phyloP scores from a whole-genome alignment of 2,797 vertebrate genomes.

The Uromys caudimaculatus region DNA sequence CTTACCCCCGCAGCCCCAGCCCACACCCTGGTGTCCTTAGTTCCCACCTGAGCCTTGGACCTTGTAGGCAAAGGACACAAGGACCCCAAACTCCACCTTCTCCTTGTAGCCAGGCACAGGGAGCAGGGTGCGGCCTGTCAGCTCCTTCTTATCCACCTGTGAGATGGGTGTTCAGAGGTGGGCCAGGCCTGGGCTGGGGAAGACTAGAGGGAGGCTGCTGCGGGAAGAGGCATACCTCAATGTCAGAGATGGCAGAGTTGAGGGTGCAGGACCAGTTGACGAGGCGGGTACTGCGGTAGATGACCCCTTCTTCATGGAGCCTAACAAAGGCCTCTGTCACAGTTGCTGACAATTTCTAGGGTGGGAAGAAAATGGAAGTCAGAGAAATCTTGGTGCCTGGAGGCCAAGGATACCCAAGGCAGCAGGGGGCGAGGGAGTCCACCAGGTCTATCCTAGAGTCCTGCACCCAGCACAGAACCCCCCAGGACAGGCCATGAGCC shows the following conservation, averaged over 20 bases:
- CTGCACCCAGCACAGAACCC: background rate
- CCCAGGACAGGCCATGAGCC: background rate
- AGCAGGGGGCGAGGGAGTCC: background rate
- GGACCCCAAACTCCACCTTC: slow-evolving; percentile 95
- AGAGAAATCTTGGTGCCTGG: background rate
- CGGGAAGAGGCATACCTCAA: slow-evolving; percentile 86
- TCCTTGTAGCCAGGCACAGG: slow-evolving; percentile 95
- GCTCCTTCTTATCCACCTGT: slow-evolving; percentile 96
- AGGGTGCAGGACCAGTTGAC: slow-evolving; percentile 97
- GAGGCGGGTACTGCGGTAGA: slow-evolving; percentile 95
- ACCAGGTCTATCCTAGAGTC: background rate
- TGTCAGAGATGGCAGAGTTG: slow-evolving; percentile 97
- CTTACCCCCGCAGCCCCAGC: background rate
- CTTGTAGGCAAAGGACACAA: slow-evolving; percentile 95
- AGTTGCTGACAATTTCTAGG: slow-evolving; percentile 93
- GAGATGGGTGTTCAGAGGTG: background rate
- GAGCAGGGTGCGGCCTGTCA: slow-evolving; percentile 92
- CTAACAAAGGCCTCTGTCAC: slow-evolving; percentile 95
- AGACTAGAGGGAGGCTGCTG: background rate
- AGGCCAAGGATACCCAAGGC: background rate
- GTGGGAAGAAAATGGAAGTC: background rate
- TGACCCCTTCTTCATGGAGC: slow-evolving; percentile 93
- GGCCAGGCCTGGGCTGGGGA: background rate
- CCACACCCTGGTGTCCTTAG: background rate
- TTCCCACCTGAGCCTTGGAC: slow-evolving; percentile 91